Evolutionary conservation across 2,797 vertebrate genomes (phyloP), one percentile per base, ranked within the genome.

Genomic region (Coreius guichenoti): DNA sequence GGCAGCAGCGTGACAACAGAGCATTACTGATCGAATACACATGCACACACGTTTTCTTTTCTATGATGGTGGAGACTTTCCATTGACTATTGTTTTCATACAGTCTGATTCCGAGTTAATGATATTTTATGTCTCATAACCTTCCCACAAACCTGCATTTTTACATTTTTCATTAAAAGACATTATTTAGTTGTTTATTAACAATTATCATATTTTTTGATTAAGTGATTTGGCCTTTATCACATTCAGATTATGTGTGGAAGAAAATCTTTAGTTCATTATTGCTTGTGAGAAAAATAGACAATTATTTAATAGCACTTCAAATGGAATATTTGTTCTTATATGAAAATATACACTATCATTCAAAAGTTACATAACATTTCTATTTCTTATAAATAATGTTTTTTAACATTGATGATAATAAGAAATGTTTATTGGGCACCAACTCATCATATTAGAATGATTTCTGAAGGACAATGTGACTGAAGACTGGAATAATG

Each of bases 21-120:
- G 73, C 80, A 77, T 76, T 58, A 73, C 54, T 85, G 84, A 85
- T 85, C 56, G 43, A 80, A 85, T 73, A 74, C 84, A 80, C 39
- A 73, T 72, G 67, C 43, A 39, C 69, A 82, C 39, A 23, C 19
- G 1, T 21, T 69, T 77, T 63, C 21, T 67, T 17, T 83, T 54
- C 17, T 8, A 26, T 65, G 69, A 73, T 9, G 29, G 43, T 65
- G 43, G 14, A 74, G 8, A 16, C 51, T 83, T 82, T 82, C 14
- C 51, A 23, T 76, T 77, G 5, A 74, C 12, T 7, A 54, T 54
- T 54, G n/a, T 68, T 51, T 80, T 63, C 49, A 58, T 61, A 17
- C 3, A 58, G 9, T 21, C 19, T 73, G 14, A 26, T 17, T 16
- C 23, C 0, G 4, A n/a, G 29, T 31, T 33, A 68, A 51, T 68